Evolutionary conservation across 2,888 invertebrate genomes (phyloP).

Genomic region (Hipparchia sbordonii): DNA sequence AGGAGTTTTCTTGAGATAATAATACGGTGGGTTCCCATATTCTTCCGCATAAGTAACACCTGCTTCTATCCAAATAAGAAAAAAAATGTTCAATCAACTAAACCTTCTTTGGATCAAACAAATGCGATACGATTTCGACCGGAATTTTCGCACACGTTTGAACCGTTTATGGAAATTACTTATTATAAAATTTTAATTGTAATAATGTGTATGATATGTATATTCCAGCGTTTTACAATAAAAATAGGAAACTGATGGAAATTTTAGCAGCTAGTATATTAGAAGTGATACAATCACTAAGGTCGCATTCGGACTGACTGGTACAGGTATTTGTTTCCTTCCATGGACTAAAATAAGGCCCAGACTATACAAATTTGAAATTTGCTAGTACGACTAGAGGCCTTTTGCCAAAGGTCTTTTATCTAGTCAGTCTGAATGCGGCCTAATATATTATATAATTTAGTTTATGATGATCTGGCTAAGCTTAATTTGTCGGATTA

Average conservation of each 20-base stretch:
- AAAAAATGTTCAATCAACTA: too few relatives aligned
- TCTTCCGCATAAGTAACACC: too few relatives aligned
- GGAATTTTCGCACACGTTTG: neutral
- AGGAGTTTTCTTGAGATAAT: too few relatives aligned
- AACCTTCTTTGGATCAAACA: too few relatives aligned
- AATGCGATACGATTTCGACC: neutral
- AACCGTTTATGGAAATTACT: slow-evolving; percentile 3
- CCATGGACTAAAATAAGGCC: neutral
- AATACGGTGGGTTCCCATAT: too few relatives aligned
- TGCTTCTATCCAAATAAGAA: too few relatives aligned
- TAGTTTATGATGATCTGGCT: slow-evolving; percentile 32
- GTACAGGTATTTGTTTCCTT: neutral
- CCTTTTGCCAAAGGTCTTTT: neutral
- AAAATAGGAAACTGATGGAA: slow-evolving; percentile 32
- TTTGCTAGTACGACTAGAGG: neutral
- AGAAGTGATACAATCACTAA: slow-evolving; percentile 38
- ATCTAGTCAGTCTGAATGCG: slow-evolving; percentile 1
- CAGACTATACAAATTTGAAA: neutral
- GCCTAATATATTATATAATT: slow-evolving; percentile 27
- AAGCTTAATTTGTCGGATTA: slow-evolving; percentile 32
- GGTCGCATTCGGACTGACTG: slow-evolving; percentile 7
- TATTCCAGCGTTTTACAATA: slow-evolving; percentile 28
- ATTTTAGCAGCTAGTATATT: slow-evolving; percentile 38
- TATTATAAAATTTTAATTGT: slow-evolving; percentile 11
- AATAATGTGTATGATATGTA: slow-evolving; percentile 14